These are phyloP conservation scores for Xestoiulus laeticollis DNA, from an alignment of 2,888 invertebrate genomes.

Conservation along the genomic window DNA sequence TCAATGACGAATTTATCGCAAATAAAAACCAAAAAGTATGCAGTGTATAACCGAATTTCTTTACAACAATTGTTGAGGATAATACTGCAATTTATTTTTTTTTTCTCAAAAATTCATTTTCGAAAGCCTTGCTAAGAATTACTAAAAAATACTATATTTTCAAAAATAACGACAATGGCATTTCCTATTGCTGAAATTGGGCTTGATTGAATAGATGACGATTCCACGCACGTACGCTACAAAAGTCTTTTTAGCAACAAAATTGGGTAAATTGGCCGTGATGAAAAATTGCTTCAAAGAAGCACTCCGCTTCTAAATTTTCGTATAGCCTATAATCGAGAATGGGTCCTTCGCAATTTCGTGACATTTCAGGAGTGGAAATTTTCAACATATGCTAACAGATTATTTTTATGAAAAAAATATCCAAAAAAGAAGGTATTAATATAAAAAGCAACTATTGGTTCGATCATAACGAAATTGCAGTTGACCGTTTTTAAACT, in stretches of 20 bases:
- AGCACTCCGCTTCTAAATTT: neutral
- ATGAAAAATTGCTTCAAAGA: neutral
- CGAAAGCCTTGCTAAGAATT: neutral
- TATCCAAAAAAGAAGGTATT: too few relatives aligned
- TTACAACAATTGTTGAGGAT: neutral
- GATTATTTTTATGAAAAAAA: too few relatives aligned
- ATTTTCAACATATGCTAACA: too few relatives aligned
- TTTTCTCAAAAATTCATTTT: neutral
- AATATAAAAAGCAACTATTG: too few relatives aligned
- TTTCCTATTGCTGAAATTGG: neutral
- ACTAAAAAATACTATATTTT: neutral
- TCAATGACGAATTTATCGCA: too few relatives aligned
- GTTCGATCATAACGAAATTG: too few relatives aligned
- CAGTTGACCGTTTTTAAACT: too few relatives aligned
- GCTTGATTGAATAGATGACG: neutral
- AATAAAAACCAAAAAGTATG: too few relatives aligned
- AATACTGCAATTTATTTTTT: neutral
- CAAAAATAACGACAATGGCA: neutral
- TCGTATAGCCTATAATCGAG: neutral
- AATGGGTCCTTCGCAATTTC: neutral
- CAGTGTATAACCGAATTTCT: too few relatives aligned
- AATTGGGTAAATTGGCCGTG: slow-evolving; percentile 37
- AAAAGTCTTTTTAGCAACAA: neutral
- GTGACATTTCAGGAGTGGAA: too few relatives aligned
- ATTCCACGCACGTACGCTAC: neutral